phyloP scores from a whole-genome alignment of 2,797 vertebrate genomes.

The Ctenopoma multispine region DNA sequence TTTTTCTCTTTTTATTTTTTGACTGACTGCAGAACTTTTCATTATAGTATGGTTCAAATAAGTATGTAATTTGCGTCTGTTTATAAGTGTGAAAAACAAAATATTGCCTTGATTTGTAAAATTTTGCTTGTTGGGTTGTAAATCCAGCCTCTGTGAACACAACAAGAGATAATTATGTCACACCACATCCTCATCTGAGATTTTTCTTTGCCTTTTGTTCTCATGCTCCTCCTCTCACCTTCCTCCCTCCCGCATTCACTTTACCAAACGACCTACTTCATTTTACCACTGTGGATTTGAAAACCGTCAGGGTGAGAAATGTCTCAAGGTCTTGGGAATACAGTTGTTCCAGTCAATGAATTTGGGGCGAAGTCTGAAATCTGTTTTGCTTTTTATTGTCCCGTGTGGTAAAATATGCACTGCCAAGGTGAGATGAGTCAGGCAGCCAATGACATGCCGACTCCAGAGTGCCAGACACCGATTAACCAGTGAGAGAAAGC shows the following conservation, averaged over 20 bases:
- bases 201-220: constrained; percentile 64
- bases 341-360: constrained; percentile 87
- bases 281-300: constrained; percentile 81
- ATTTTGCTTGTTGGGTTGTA: constrained; percentile 30
- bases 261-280: constrained; percentile 83
- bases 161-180: constrained; percentile 71
- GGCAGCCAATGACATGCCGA: constrained; percentile 79
- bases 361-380: constrained; percentile 84
- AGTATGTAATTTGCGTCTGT: not conserved
- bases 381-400: constrained; percentile 86
- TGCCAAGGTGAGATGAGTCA: constrained; percentile 83
- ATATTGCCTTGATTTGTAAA: constrained; percentile 44
- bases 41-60: constrained; percentile 37
- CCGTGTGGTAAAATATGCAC: constrained; percentile 81
- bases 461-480: constrained; percentile 73
- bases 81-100: constrained; percentile 29
- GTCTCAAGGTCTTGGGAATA: constrained; percentile 86
- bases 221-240: constrained; percentile 30
- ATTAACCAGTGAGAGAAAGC: constrained; percentile 77
- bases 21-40: constrained; percentile 37
- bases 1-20: constrained; percentile 55
- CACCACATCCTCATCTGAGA: constrained; percentile 56
- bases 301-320: constrained; percentile 84
- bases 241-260: constrained; percentile 65
- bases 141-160: constrained; percentile 57